A percentile compares a stretch with the other conserved stretches of the same genome.
These are phyloP conservation scores for Psittacula echo DNA, from an alignment of 2,797 vertebrate species.

Conservation along the genomic window DNA sequence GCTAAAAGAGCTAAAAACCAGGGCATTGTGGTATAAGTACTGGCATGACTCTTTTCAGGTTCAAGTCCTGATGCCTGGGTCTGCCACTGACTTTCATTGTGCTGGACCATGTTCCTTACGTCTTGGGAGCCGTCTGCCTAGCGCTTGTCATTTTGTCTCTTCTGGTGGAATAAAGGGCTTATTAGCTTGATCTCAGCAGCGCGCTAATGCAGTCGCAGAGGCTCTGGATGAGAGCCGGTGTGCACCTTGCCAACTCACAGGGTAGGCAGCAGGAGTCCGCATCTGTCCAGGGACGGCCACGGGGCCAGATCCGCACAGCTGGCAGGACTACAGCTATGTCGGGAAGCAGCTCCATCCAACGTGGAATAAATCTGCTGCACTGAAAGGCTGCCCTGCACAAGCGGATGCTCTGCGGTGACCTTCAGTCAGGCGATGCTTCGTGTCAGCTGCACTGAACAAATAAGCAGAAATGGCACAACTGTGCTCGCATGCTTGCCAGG, in stretches of 20 bases:
- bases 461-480: not conserved
- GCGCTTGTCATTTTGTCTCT: not conserved
- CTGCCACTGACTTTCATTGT: not conserved
- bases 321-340: not conserved
- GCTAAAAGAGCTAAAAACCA: not conserved
- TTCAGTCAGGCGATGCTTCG: rapidly evolving
- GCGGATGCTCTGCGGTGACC: rapidly evolving
- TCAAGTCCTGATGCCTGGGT: not conserved
- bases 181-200: not conserved
- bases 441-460: not conserved
- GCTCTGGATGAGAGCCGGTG: not conserved
- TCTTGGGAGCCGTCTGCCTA: not conserved
- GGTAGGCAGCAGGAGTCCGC: not conserved
- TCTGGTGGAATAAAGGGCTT: conserved; percentile 1
- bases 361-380: not conserved
- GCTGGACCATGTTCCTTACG: not conserved
- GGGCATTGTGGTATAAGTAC: not conserved
- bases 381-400: not conserved
- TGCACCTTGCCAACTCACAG: not conserved
- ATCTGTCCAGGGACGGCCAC: not conserved
- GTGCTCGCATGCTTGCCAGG: not conserved
- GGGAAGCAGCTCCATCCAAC: rapidly evolving
- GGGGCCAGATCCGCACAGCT: not conserved
- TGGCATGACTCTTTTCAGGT: not conserved
- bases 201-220: not conserved